These are phyloP conservation scores for Mus spretus DNA, from an alignment of 2,797 vertebrate genomes.

Conservation along the genomic window DNA sequence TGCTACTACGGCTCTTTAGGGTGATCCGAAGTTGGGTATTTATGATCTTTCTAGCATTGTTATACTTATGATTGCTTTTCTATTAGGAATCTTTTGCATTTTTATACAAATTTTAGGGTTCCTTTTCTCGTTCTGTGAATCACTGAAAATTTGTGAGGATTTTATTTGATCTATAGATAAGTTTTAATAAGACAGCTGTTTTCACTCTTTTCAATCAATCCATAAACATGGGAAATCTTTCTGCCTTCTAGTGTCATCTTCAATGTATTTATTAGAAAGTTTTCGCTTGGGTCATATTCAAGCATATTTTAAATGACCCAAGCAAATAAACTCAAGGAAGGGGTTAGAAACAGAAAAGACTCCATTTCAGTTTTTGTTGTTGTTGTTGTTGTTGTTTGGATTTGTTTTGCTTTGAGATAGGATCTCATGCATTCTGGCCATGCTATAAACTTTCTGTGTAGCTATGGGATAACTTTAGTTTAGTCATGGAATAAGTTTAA, in stretches of 20 bases:
- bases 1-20: background rate
- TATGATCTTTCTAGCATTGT: background rate
- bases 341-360: background rate
- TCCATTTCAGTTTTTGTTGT: background rate
- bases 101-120: background rate
- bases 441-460: background rate
- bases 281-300: background rate
- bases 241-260: background rate
- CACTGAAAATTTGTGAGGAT: background rate
- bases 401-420: background rate
- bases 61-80: background rate
- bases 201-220: background rate
- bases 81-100: background rate
- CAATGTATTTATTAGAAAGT: background rate
- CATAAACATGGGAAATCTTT: background rate
- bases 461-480: background rate
- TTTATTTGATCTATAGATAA: background rate
- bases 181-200: background rate
- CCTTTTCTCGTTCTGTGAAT: background rate
- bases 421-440: background rate
- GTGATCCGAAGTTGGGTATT: background rate
- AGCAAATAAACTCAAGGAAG: background rate
- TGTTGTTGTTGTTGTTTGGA: background rate
- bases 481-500: too few species aligned
- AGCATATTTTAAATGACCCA: background rate